Percentiles rank a stretch among this genome's conserved stretches.
These are phyloP conservation scores for Cotesia typhae DNA, from an alignment of 1,140 invertebrate genomes.

Conservation along the genomic window DNA sequence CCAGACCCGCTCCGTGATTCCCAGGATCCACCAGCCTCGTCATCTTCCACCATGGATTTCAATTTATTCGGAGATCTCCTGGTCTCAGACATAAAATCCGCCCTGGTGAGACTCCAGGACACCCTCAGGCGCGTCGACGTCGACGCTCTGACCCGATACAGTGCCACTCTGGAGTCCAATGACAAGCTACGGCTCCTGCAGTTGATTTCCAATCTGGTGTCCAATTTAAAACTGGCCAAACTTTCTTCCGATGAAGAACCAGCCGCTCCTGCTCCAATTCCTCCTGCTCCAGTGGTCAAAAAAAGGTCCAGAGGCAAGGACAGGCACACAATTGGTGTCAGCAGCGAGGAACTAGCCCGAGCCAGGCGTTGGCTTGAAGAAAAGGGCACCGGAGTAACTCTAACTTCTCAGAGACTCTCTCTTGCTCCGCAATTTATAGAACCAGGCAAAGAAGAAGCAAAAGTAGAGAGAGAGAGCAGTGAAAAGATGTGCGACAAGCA, in stretches of 20 bases:
- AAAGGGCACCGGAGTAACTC: constrained; percentile 22
- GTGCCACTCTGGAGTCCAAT: constrained; percentile 61
- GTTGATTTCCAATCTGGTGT: constrained; percentile 78
- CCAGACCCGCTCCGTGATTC: constrained; percentile 35
- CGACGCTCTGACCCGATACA: constrained; percentile 64
- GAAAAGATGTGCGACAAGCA: constrained; percentile 54
- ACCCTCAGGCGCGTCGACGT: constrained; percentile 72
- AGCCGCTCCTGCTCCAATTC: constrained; percentile 33
- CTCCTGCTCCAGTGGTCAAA: constrained; percentile 49
- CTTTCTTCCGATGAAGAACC: constrained; percentile 3
- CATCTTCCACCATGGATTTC: constrained; percentile 45
- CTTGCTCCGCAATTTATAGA: not conserved
- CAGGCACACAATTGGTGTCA: constrained; percentile 83
- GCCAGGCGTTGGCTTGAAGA: constrained; percentile 78
- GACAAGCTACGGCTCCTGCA: constrained; percentile 74
- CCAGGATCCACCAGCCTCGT: constrained; percentile 19
- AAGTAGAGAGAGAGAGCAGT: too few relatives aligned
- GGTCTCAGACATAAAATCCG: constrained; percentile 80
- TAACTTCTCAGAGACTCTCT: constrained; percentile 20
- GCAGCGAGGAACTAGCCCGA: constrained; percentile 77
- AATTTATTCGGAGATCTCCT: constrained; percentile 65
- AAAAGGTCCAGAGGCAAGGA: constrained; percentile 62
- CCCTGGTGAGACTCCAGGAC: constrained; percentile 76
- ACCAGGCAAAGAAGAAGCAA: too few relatives aligned
- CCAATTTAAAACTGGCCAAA: constrained; percentile 69